phyloP scores from a whole-genome alignment of 2,113 vertebrate genomes.

The Nibea albiflora region DNA sequence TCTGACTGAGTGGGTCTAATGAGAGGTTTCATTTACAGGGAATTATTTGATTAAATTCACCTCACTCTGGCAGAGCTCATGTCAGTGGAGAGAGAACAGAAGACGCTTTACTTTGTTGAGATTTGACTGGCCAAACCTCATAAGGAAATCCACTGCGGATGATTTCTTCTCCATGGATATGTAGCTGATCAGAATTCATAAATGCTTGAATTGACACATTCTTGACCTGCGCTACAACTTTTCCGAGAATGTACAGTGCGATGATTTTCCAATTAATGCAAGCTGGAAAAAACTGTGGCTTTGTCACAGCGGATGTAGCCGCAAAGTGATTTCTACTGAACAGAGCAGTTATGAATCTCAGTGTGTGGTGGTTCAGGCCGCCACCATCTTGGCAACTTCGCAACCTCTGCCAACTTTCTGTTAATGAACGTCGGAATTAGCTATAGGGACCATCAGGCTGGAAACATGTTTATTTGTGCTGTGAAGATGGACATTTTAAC shows the following conservation, averaged over 20 bases:
- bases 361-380: no score
- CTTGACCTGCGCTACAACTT: neutral
- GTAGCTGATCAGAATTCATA: conserved; percentile 2
- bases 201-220: neutral
- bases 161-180: neutral
- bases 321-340: neutral
- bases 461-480: no score
- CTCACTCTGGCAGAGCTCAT: conserved; percentile 21
- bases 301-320: neutral
- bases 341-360: no score
- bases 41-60: conserved; percentile 52
- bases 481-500: no score
- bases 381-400: no score
- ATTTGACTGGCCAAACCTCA: neutral
- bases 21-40: conserved; percentile 66
- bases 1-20: conserved; percentile 58
- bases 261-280: neutral
- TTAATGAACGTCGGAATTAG: no score
- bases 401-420: no score
- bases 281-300: neutral
- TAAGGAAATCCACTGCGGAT: conserved; percentile 9
- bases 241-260: neutral
- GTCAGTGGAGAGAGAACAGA: conserved; percentile 7
- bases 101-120: conserved; percentile 22
- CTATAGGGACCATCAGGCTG: no score